Evolutionary conservation across 2,888 invertebrate genomes (phyloP), one percentile per base, ranked within the genome.

Genomic region (Ctenicera cuprea): DNA sequence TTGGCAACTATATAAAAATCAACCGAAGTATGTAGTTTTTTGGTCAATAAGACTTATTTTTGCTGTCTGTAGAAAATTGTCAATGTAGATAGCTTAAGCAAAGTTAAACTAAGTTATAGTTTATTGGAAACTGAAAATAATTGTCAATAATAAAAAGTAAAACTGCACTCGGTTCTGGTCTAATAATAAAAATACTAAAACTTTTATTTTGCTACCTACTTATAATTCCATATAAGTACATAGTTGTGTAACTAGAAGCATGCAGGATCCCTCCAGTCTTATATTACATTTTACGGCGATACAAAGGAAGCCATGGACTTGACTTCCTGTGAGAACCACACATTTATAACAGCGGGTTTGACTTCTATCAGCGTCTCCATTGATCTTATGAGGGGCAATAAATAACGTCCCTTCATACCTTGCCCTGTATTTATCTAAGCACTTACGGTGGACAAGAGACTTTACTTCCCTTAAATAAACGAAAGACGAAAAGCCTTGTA

Each of bases 321-420:
- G 65, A 74, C 74, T 74, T 74, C 74, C 74, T 74, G 74, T 66
- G 65, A 62, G 67, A 65, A 70, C 61, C 64, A 48, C 43, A 63
- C 63, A 63, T 62, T 63, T 64, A 65, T 62, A 62, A 70, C 70
- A 64, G 63, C 68, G 70, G 65, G 74, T 74, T 74, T 70, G 65
- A 74, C 65, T 74, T 74, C 65, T 67, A 69, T 61, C 65, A 70
- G 70, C 59, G 69, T 65, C 65, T 70, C 66, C 62, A 74, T 65
- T 70, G 74, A 74, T 70, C 69, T 66, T 65, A 61, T 30, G 65
- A 65, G 48, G 43, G 66, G 74, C 48, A 70, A 70, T 74, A 74
- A 74, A 74, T 74, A 65, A 61, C 63, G 62, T 74, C 61, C 70
- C 65, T 74, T 70, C 62, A 52, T 59, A 43, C 48, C 50, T 12